A percentile compares a stretch with the other conserved stretches of the same genome.
Evolutionary conservation across 2,888 invertebrate species (phyloP).

Genomic region (Bellardia pandia): DNA sequence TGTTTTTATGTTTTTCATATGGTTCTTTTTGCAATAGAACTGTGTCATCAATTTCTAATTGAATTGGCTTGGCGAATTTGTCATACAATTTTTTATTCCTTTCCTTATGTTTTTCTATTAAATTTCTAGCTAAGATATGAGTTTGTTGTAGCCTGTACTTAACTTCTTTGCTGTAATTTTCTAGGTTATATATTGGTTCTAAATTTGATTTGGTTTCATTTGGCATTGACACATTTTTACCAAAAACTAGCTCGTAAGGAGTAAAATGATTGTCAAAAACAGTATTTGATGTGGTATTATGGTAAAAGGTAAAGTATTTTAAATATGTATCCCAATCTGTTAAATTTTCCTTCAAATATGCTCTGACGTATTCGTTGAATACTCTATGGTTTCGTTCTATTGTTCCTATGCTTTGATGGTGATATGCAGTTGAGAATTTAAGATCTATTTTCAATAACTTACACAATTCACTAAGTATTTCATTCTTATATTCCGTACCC

Average conservation of each 20-base stretch:
- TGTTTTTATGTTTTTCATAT: not conserved
- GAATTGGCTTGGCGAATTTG: not conserved
- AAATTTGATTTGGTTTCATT: not conserved
- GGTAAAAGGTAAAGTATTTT: too few relatives aligned
- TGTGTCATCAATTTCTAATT: not conserved
- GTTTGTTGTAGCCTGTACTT: not conserved
- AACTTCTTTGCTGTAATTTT: slow-evolving; percentile 6
- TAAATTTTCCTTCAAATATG: too few relatives aligned
- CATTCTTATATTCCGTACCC: too few relatives aligned
- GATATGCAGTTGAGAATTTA: not conserved
- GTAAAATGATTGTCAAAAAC: not conserved
- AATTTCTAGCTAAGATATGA: not conserved
- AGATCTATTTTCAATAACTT: too few relatives aligned
- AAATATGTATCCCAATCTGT: too few relatives aligned
- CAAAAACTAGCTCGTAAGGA: not conserved
- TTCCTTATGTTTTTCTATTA: slow-evolving; percentile 14
- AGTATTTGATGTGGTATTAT: not conserved
- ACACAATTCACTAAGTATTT: too few relatives aligned
- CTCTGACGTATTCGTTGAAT: too few relatives aligned
- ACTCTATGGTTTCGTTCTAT: too few relatives aligned
- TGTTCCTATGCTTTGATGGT: not conserved
- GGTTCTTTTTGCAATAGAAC: not conserved
- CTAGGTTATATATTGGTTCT: not conserved
- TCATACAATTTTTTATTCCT: slow-evolving; percentile 10
- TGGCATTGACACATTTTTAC: not conserved